Evolutionary conservation across 2,113 vertebrate genomes (phyloP).

Genomic region (Oenanthe melanoleuca): DNA sequence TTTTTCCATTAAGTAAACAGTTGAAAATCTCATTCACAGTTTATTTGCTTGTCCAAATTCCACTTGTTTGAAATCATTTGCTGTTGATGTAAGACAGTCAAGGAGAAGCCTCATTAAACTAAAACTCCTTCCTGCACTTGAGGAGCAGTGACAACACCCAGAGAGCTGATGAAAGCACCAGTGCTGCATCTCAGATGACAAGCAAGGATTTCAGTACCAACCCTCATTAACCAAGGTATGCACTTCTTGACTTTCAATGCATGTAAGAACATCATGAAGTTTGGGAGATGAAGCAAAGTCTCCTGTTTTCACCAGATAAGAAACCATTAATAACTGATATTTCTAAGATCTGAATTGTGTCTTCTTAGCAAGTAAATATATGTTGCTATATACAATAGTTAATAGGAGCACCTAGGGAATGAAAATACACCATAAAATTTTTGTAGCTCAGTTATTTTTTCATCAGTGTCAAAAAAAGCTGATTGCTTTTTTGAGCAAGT

Average conservation of each 20-base stretch:
- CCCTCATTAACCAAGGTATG: not conserved
- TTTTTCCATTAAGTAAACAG: conserved; percentile 19
- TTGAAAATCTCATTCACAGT: conserved; percentile 36
- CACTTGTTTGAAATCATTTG: not conserved
- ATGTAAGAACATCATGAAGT: not conserved
- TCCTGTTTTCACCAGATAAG: not conserved
- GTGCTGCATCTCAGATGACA: not conserved
- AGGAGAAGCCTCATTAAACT: conserved; percentile 38
- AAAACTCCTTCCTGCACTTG: not conserved
- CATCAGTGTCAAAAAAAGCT: not conserved
- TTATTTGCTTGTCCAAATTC: conserved; percentile 19
- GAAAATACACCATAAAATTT: not conserved
- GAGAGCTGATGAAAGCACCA: conserved; percentile 13
- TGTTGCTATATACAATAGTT: not conserved
- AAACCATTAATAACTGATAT: not conserved
- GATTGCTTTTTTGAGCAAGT: not conserved
- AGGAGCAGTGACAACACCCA: not conserved
- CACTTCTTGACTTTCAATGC: not conserved
- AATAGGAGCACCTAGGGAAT: not conserved
- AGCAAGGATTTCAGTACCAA: not conserved
- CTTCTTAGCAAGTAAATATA: not conserved
- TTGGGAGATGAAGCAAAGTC: conserved; percentile 6
- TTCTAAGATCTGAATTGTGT: not conserved
- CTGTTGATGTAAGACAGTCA: not conserved
- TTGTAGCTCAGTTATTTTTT: not conserved